Evolutionary conservation across 1,140 invertebrate species (phyloP).

Genomic region (Archivesica marissinica): DNA sequence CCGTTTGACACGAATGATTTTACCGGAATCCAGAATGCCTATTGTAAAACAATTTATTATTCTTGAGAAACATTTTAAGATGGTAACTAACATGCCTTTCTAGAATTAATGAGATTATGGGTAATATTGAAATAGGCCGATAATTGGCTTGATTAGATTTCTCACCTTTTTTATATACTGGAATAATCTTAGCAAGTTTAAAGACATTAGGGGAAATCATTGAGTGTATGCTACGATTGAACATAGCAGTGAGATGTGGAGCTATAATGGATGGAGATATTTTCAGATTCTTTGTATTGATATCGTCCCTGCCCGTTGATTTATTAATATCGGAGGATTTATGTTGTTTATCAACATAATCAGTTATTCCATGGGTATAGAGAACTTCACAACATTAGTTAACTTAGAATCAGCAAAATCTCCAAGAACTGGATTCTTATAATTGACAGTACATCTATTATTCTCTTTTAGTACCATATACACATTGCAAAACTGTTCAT

Average conservation of each 20-base stretch:
- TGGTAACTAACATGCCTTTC: slow-evolving; percentile 12
- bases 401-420: no score
- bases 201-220: neutral
- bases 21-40: no score
- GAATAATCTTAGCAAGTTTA: slow-evolving; percentile 9
- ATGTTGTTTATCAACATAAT: neutral
- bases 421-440: no score
- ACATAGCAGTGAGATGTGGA: neutral
- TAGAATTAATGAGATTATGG: neutral
- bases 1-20: no score
- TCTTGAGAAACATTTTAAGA: neutral
- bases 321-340: neutral
- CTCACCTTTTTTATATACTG: slow-evolving; percentile 2
- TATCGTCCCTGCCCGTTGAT: neutral
- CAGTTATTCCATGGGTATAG: no score
- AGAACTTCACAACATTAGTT: no score
- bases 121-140: neutral
- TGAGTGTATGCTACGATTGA: neutral
- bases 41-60: no score
- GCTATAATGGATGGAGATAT: neutral
- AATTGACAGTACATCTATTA: no score
- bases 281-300: neutral
- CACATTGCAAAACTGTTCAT: no score
- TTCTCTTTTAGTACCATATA: no score
- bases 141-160: slow-evolving; percentile 10